Conservation (phyloP, 2,113 vertebrate genomes). For the Platysteira castanea region DNA sequence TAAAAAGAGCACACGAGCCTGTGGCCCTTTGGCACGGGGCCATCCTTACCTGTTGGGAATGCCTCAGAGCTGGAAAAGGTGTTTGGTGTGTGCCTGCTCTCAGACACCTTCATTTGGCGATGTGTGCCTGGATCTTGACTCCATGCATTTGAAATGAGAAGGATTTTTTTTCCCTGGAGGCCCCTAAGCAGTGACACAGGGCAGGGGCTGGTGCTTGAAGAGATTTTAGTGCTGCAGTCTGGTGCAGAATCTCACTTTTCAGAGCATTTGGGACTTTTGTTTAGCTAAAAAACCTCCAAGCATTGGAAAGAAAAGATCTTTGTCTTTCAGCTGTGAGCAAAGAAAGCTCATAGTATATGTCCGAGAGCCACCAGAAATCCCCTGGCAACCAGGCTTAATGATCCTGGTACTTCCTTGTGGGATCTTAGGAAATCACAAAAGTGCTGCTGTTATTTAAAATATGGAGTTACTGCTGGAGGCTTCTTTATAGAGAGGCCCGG, state of each 20-base stretch:
- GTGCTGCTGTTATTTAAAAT: conserved; percentile 28
- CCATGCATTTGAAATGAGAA: background rate
- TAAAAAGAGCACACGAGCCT: background rate
- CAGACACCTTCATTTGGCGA: background rate
- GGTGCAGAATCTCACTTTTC: background rate
- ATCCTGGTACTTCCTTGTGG: background rate
- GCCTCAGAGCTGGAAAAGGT: background rate
- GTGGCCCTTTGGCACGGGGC: background rate
- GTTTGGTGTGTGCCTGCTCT: background rate
- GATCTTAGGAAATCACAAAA: conserved; percentile 45
- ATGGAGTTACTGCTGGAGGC: conserved; percentile 9
- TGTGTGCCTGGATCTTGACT: background rate
- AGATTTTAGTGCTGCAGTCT: background rate
- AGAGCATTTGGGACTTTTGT: background rate
- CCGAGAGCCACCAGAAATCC: conserved; percentile 28
- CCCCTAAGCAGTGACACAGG: background rate
- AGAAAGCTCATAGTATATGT: conserved; percentile 32
- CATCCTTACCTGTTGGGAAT: background rate
- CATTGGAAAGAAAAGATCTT: conserved; percentile 46
- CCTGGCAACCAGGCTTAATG: conserved; percentile 43
- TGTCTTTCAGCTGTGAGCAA: conserved; percentile 18
- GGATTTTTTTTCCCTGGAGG: background rate
- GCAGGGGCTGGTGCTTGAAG: background rate
- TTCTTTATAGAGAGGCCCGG: background rate
- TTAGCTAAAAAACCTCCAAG: conserved; percentile 6